These are phyloP conservation scores for Enhydra lutris DNA, from an alignment of 2,113 vertebrate genomes.

Conservation along the genomic window DNA sequence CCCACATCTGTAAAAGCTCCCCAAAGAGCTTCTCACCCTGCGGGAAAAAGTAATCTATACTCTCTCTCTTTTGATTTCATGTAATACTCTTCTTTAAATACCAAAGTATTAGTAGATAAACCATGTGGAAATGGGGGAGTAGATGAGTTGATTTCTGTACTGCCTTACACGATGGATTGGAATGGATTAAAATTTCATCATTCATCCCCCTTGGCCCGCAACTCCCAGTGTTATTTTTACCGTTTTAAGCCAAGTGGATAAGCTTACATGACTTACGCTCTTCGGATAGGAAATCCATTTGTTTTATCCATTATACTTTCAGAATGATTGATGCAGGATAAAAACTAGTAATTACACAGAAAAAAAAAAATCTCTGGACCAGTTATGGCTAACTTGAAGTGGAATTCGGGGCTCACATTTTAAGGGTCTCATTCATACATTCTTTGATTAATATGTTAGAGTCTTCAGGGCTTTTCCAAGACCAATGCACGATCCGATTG, in stretches of 20 bases:
- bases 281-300: constrained; percentile 38
- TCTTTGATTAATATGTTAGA: background rate
- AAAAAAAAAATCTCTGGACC: background rate
- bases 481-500: background rate
- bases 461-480: background rate
- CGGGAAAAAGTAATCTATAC: background rate
- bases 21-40: background rate
- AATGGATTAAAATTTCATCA: constrained; percentile 63
- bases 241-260: constrained; percentile 34
- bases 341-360: constrained; percentile 39
- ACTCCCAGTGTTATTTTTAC: constrained; percentile 36
- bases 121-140: constrained; percentile 17
- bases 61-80: background rate
- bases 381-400: background rate
- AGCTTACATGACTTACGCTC: background rate
- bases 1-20: background rate
- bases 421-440: background rate
- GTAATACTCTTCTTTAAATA: constrained; percentile 57
- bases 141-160: constrained; percentile 39
- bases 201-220: background rate
- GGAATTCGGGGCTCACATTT: background rate
- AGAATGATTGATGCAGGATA: constrained; percentile 11
- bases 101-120: constrained; percentile 63
- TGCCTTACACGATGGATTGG: constrained; percentile 45
- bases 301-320: constrained; percentile 43